phyloP scores from a whole-genome alignment of 1,140 invertebrate species.

The Camponotus vicinus region DNA sequence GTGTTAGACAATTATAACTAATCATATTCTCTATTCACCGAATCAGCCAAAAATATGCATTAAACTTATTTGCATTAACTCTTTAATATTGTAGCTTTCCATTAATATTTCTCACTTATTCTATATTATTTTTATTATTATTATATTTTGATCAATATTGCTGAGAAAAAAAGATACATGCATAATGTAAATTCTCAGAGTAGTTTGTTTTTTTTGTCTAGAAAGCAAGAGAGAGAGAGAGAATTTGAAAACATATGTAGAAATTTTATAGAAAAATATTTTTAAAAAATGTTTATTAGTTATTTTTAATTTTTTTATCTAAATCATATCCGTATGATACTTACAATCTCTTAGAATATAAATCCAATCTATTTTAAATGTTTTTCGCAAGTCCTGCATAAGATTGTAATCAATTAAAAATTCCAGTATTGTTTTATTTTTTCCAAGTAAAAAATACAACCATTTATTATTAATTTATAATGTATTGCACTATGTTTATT shows the following conservation, averaged over 20 bases:
- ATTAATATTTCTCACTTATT: neutral
- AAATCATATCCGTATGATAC: neutral
- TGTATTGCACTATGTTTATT: neutral
- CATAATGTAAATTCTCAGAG: neutral
- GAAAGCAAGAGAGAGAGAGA: too few species aligned
- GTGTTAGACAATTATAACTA: neutral
- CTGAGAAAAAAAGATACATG: neutral
- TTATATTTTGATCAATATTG: neutral
- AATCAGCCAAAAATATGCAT: neutral
- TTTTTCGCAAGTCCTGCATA: neutral
- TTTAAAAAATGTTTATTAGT: neutral
- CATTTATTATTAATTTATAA: conserved; percentile 25
- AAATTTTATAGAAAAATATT: neutral
- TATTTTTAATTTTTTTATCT: neutral
- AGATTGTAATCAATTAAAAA: neutral
- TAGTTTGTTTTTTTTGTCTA: neutral
- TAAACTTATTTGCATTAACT: conserved; percentile 5
- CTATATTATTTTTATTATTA: neutral
- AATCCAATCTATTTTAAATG: neutral
- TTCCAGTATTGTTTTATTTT: neutral
- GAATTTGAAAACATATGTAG: neutral
- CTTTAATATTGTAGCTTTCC: neutral
- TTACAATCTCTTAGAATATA: neutral
- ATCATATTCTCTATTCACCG: neutral
- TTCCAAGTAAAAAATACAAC: neutral